Evolutionary conservation across 37 sponge, comb jelly and placozoan genomes (phyloP), one percentile per base, ranked within the genome.

Genomic region (Agelas oroides): DNA sequence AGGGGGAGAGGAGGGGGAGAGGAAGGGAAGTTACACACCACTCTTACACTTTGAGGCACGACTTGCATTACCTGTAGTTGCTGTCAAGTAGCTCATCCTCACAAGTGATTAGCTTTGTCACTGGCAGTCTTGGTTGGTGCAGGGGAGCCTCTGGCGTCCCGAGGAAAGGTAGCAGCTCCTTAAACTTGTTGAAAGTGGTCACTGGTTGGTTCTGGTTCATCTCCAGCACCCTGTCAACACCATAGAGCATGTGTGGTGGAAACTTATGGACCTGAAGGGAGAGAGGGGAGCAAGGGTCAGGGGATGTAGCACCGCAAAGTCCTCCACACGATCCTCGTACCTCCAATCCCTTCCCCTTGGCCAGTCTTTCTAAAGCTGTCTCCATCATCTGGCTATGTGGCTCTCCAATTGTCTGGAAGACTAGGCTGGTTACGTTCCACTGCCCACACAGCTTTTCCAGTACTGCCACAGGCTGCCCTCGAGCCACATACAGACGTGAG

Each of bases 391-490:
- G 40, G 32, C 83, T 82, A 53, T 56, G 54, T 30, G 78, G 71
- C 15, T 88, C 89, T 28, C 58, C 68, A 61, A 70, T 76, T 1
- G 28, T 60, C 77, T 92, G 88, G 36, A 76, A 92, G 2, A 75
- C 53, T 27, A 92, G 39, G 25, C 59, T n/a, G 33, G 38, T 64
- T 15, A 88, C 93, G 18, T 80, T 84, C 93, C 93, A 92, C 30
- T 85, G 59, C 0, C 12, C 20, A 60, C 80, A 74, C 41, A 92
- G 37, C 25, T 67, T 52, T 31, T 84, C 80, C 66, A 92, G 25
- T 3, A 65, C 64, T 5, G 70, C 73, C 2, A 84, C 27, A 1
- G 89, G 84, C 11, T 79, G 81, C 6, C 93, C 93, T 54, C 73
- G 59, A n/a, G 68, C 70, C 1, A 92, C 89, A 75, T 80, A 92